Base-by-base conservation (phyloP, 2,888 invertebrate genomes). In the Capitulum mitella region DNA sequence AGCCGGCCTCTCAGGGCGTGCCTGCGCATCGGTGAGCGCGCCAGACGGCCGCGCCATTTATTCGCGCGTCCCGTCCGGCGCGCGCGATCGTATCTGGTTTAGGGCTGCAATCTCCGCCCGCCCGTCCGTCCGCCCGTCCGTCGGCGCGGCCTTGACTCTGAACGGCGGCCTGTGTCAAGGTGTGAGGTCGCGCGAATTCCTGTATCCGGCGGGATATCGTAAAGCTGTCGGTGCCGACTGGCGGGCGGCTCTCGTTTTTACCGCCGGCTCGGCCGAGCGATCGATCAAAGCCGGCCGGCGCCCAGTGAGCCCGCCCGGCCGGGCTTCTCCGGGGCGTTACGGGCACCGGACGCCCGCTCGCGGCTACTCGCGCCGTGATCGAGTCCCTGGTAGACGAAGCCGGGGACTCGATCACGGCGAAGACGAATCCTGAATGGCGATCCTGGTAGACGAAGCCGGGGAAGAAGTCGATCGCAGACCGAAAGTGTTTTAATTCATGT, bases 181-280 rank as follows among this genome's bases (percentile, higher is more conserved):
- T 70, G 70, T 70, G 70, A 70, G 70, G 70, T 70, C 70, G 70
- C 70, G 70, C 70, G 70, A 70, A 70, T 70, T 70, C 40, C 12
- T n/a, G 26, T 26, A 34, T 64, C 37, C 70, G 22, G 40, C 40
- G 37, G 70, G 37, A 40, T 8, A 3, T 19, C n/a, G 70, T 70
- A 70, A 70, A 70, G 26, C 70, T 70, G 70, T 70, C 64, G 34
- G 22, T 37, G 34, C 3, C 19, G 34, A 19, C n/a, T 1, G 26
- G 40, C 19, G 10, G 22, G 22, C 58, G 58, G 58, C 29, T n/a
- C 12, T n/a, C n/a, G 40, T 70, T 70, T 70, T 64, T 64, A 22
- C 19, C 64, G 34, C 32, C 22, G 64, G 16, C 34, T 0, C 0
- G 26, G 70, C 26, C 26, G 70, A 70, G 40, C 37, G 40, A 70